phyloP scores from a whole-genome alignment of 2,888 invertebrate genomes.

The Apotomis betuletana region DNA sequence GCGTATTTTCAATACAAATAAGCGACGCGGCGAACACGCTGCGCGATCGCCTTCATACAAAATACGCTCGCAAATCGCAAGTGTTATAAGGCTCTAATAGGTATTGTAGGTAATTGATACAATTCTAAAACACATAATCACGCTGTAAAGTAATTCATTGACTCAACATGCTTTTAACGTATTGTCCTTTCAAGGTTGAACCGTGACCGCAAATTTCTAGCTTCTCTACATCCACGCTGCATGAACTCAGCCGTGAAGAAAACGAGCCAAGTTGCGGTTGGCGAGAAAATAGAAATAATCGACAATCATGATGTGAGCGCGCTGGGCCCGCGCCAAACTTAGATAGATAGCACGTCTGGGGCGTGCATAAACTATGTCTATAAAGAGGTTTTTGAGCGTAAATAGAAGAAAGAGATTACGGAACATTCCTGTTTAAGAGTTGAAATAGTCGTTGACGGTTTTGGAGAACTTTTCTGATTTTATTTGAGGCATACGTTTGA shows the following conservation, averaged over 20 bases:
- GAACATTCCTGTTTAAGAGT: not conserved
- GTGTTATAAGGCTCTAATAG: no score
- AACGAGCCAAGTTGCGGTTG: conserved; percentile 35
- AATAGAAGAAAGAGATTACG: not conserved
- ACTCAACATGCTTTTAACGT: no score
- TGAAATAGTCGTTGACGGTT: not conserved
- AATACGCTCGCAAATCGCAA: no score
- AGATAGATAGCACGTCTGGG: conserved; percentile 44
- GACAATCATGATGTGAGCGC: conserved; percentile 29
- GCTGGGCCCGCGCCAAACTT: conserved; percentile 47
- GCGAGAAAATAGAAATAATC: conserved; percentile 33
- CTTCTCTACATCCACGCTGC: conserved; percentile 3
- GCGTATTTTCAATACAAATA: no score
- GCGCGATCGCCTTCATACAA: no score
- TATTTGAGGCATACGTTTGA: no score
- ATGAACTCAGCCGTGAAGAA: conserved; percentile 29
- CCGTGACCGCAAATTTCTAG: not conserved
- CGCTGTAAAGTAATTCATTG: no score
- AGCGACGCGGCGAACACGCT: no score
- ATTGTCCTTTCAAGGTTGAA: no score
- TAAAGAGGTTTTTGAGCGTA: not conserved
- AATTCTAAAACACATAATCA: no score
- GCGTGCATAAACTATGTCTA: conserved; percentile 15
- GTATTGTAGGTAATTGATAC: no score
- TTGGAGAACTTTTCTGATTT: not conserved